Percentiles rank a stretch among this genome's conserved stretches.
phyloP scores from a whole-genome alignment of 2,113 vertebrate genomes.

The Scytalopus superciliaris region DNA sequence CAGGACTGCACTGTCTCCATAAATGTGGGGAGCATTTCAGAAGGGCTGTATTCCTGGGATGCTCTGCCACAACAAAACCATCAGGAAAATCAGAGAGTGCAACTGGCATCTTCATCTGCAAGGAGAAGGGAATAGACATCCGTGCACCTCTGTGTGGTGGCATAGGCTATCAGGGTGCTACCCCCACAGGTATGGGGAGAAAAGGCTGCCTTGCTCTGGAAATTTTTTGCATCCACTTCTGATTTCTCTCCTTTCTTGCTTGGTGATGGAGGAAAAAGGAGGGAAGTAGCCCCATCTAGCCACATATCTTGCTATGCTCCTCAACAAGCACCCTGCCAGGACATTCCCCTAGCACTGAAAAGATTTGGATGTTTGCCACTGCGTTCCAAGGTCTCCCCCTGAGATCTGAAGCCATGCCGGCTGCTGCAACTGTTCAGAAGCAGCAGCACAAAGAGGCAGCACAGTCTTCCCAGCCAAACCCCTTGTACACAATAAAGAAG shows the following conservation, averaged over 20 bases:
- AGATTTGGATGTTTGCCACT: background rate
- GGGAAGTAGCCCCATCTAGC: background rate
- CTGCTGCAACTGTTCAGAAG: background rate
- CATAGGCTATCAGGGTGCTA: accelerated
- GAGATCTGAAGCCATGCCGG: background rate
- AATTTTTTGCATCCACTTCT: background rate
- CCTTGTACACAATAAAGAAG: background rate
- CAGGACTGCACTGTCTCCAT: accelerated
- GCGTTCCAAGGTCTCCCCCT: accelerated
- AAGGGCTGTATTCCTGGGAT: background rate
- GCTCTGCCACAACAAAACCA: background rate
- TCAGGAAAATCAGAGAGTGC: background rate
- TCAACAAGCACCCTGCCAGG: background rate
- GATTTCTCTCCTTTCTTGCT: background rate
- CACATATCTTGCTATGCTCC: background rate
- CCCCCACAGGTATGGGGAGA: background rate
- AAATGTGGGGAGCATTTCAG: background rate
- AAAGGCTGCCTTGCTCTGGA: background rate
- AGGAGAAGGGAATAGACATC: background rate
- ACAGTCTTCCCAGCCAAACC: background rate
- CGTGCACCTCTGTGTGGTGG: background rate
- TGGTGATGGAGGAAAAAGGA: background rate
- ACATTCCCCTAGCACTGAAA: background rate
- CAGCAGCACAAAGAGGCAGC: background rate
- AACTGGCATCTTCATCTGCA: background rate